Percentiles rank a stretch among this genome's conserved stretches.
Evolutionary conservation across 92 coral and sea anemone genomes (phyloP).

Genomic region (Scolanthus callimorphus): DNA sequence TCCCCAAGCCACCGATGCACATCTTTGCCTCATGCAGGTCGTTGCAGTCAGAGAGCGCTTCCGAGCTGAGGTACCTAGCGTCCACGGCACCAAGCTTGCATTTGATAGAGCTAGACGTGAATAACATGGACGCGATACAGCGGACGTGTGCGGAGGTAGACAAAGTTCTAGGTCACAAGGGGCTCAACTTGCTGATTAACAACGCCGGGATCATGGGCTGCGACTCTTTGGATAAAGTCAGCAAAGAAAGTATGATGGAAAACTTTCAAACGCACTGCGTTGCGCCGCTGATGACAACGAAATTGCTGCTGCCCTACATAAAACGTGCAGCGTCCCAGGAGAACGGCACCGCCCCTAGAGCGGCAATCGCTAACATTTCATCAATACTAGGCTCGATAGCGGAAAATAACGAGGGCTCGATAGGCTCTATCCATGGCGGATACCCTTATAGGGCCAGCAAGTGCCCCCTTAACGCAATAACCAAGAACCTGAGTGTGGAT

Average conservation of each 20-base stretch:
- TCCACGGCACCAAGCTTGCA: constrained; percentile 32
- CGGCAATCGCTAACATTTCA: constrained; percentile 62
- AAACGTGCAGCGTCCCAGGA: constrained; percentile 37
- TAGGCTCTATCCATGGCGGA: no score
- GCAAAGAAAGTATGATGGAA: constrained; percentile 57
- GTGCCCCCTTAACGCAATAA: constrained; percentile 60
- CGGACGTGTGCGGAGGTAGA: constrained; percentile 47
- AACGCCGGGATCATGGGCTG: constrained; percentile 62
- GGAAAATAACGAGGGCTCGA: constrained; percentile 20
- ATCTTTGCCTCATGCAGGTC: constrained; percentile 77
- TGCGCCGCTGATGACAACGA: constrained; percentile 73
- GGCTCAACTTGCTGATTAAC: constrained; percentile 65
- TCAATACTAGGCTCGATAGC: constrained; percentile 39
- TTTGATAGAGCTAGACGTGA: constrained; percentile 62
- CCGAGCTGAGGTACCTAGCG: constrained; percentile 49
- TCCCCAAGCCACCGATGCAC: constrained; percentile 52
- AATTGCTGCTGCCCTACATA: constrained; percentile 64
- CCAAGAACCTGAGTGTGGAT: constrained; percentile 67
- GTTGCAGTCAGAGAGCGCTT: constrained; percentile 40
- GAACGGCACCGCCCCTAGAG: constrained; percentile 14
- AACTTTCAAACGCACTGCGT: constrained; percentile 59
- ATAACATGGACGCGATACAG: constrained; percentile 27
- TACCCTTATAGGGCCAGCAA: constrained; percentile 64
- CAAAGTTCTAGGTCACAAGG: constrained; percentile 35
- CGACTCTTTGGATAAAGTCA: constrained; percentile 47